These are phyloP conservation scores for Karalla daura DNA, from an alignment of 2,797 vertebrate genomes.

Conservation along the genomic window DNA sequence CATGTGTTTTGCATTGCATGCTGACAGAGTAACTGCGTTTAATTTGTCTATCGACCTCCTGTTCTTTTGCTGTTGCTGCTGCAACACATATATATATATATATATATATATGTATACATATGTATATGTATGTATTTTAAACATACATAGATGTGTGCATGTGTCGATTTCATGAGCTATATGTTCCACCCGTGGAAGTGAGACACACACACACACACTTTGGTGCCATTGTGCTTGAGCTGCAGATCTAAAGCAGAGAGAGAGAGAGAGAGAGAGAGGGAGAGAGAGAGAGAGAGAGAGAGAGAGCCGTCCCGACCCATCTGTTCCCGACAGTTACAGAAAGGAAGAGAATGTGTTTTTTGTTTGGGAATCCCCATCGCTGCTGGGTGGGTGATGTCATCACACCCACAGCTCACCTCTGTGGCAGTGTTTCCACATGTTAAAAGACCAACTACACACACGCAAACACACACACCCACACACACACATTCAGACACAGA, in stretches of 20 bases:
- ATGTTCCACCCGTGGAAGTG: constrained; percentile 23
- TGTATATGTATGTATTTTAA: too few species aligned
- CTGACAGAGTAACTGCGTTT: constrained; percentile 45
- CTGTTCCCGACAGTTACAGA: constrained; percentile 42
- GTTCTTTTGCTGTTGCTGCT: constrained; percentile 35
- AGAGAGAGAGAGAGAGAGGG: constrained; percentile 21
- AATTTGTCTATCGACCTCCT: constrained; percentile 24
- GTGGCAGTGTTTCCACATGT: constrained; percentile 75
- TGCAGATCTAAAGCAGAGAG: constrained; percentile 22
- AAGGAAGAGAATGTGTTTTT: constrained; percentile 60
- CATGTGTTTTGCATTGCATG: constrained; percentile 54
- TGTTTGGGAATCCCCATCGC: constrained; percentile 80
- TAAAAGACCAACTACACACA: constrained; percentile 68
- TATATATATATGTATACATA: too few species aligned
- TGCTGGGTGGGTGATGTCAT: constrained; percentile 73
- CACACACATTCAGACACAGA: too few species aligned
- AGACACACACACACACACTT: constrained; percentile 49
- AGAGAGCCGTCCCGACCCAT: constrained; percentile 41
- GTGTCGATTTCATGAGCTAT: constrained; percentile 54
- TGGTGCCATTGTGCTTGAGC: constrained; percentile 10
- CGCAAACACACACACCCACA: too few species aligned
- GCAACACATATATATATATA: too few species aligned
- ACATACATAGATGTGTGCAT: too few species aligned
- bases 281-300: constrained; percentile 22
- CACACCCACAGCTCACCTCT: constrained; percentile 72